Evolutionary conservation across 2,113 vertebrate species (phyloP).

Genomic region (Cyphomyrus discorhynchus): DNA sequence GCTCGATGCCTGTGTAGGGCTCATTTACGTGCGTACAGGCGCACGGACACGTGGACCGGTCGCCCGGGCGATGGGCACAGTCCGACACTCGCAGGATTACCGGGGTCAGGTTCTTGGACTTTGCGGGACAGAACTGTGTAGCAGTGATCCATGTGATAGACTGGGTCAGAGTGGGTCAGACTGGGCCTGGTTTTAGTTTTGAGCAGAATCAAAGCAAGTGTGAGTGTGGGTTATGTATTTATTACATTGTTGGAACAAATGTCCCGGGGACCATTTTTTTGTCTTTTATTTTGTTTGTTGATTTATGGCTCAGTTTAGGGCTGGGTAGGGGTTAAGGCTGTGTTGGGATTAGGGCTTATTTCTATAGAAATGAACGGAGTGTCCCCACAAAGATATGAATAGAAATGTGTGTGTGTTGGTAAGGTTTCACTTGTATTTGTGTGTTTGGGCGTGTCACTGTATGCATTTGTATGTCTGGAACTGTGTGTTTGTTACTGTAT

Average conservation of each 20-base stretch:
- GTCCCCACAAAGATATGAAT: background rate
- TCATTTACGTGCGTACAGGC: background rate
- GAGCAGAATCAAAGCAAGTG: background rate
- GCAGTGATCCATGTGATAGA: background rate
- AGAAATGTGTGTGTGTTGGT: background rate
- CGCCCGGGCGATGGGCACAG: background rate
- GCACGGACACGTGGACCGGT: background rate
- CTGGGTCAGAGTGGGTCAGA: background rate
- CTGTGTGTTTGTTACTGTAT: background rate
- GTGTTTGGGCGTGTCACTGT: background rate
- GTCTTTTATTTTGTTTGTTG: background rate
- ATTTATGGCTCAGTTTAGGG: background rate
- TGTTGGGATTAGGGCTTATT: background rate
- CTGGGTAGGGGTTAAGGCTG: background rate
- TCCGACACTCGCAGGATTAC: background rate
- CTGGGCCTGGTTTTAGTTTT: background rate
- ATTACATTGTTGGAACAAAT: too few species aligned
- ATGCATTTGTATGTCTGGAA: background rate
- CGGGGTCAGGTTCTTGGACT: background rate
- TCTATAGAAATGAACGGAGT: background rate
- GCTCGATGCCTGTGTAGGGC: background rate
- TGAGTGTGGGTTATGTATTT: too few species aligned
- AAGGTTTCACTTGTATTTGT: background rate
- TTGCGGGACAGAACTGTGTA: background rate
- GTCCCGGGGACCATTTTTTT: too few species aligned